Percentiles rank a stretch among this genome's conserved stretches.
Evolutionary conservation across 2,113 vertebrate species (phyloP).

Genomic region (Hippoglossus stenolepis): DNA sequence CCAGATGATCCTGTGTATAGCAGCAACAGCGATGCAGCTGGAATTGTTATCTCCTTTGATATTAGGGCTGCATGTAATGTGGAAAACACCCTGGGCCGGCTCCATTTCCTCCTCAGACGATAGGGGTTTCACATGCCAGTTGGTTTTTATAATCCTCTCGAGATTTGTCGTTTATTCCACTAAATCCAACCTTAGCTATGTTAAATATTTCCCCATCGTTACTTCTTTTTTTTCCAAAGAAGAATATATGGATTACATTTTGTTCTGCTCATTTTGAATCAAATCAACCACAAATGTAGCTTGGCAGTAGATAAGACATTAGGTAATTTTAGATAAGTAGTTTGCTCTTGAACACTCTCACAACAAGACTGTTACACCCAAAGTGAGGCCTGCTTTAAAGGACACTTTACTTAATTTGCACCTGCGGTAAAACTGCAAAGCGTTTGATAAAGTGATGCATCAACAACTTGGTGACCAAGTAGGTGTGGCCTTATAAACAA

Average conservation of each 20-base stretch:
- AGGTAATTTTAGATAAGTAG: neutral
- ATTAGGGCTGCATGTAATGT: constrained; percentile 79
- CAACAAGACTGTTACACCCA: constrained; percentile 5
- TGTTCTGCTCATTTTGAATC: constrained; percentile 37
- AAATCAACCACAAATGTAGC: constrained; percentile 1
- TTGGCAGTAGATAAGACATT: neutral
- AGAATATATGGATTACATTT: constrained; percentile 36
- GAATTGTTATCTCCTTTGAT: constrained; percentile 85
- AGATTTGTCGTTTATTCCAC: constrained; percentile 75
- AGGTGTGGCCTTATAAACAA: constrained; percentile 20
- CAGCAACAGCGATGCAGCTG: constrained; percentile 78
- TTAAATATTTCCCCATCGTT: constrained; percentile 68
- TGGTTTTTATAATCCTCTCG: constrained; percentile 74
- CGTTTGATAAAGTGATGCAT: constrained; percentile 40
- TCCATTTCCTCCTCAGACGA: constrained; percentile 78
- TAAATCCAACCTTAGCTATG: constrained; percentile 74
- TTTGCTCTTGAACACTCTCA: constrained; percentile 2
- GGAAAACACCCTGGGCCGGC: constrained; percentile 79
- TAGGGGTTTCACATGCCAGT: constrained; percentile 76
- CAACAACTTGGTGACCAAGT: constrained; percentile 31
- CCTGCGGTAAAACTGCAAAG: constrained; percentile 39
- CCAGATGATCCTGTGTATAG: constrained; percentile 80
- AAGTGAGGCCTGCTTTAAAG: constrained; percentile 9
- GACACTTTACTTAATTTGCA: constrained; percentile 36
- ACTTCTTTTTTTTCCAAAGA: constrained; percentile 7